Conservation (phyloP, 2,113 vertebrate species). For the Planiliza haematocheilus region DNA sequence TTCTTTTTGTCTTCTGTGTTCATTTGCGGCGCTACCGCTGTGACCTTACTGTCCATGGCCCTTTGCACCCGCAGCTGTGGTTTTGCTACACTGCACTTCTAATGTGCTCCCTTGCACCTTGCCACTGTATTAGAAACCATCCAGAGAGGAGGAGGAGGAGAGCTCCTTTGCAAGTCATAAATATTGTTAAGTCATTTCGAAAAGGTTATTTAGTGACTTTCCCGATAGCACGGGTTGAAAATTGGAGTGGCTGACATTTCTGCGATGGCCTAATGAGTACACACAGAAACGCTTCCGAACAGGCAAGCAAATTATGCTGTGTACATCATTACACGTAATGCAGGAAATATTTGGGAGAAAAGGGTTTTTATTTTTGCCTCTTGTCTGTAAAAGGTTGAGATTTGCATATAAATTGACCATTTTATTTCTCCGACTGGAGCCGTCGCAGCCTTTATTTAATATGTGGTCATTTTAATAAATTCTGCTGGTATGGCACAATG, state of each 20-base stretch:
- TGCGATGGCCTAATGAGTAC: conserved; percentile 42
- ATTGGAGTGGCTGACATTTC: conserved; percentile 57
- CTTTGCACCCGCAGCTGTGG: background rate
- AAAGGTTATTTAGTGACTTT: conserved; percentile 65
- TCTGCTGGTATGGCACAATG: conserved; percentile 43
- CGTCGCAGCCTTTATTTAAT: conserved; percentile 69
- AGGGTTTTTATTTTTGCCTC: conserved; percentile 54
- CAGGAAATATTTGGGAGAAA: conserved; percentile 58
- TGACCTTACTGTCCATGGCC: background rate
- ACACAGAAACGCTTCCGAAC: conserved; percentile 24
- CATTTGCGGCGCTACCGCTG: background rate
- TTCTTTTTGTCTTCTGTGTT: background rate
- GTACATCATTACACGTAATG: conserved; percentile 64
- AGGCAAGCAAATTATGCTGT: conserved; percentile 37
- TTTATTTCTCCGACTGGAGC: conserved; percentile 59
- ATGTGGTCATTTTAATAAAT: conserved; percentile 71
- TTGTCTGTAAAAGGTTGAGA: conserved; percentile 77
- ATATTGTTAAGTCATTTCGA: conserved; percentile 43
- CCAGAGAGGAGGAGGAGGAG: background rate
- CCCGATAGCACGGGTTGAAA: conserved; percentile 22
- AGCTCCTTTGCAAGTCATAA: conserved; percentile 21
- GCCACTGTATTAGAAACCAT: background rate
- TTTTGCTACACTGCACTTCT: conserved; percentile 3
- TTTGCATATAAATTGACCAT: conserved; percentile 80
- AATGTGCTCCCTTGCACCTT: background rate